phyloP scores from a whole-genome alignment of 2,888 invertebrate genomes.

The Drosophila acutilabella region DNA sequence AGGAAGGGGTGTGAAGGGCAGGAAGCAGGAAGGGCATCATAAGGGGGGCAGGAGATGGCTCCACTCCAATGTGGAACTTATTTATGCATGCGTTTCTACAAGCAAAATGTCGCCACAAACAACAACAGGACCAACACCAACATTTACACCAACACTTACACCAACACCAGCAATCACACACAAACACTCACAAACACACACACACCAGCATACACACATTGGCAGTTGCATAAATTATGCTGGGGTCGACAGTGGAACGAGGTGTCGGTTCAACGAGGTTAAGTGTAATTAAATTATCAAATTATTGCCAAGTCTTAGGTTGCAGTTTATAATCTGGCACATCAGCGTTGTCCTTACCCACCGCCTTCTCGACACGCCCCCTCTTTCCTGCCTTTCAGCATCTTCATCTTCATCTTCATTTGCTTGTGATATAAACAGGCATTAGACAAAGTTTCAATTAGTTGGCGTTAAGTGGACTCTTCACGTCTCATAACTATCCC shows the following conservation, averaged over 20 bases:
- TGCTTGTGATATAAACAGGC: slow-evolving; percentile 63
- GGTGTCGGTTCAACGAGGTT: slow-evolving; percentile 71
- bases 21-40: slow-evolving; percentile 10
- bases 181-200: slow-evolving; percentile 12
- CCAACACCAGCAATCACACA: slow-evolving; percentile 24
- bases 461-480: slow-evolving; percentile 63
- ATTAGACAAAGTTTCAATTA: slow-evolving; percentile 75
- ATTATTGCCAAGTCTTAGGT: slow-evolving; percentile 80
- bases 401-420: slow-evolving; percentile 6
- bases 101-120: slow-evolving; percentile 63
- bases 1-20: neutral
- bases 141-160: slow-evolving; percentile 16
- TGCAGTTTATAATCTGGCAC: slow-evolving; percentile 78
- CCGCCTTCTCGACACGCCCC: neutral
- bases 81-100: slow-evolving; percentile 77
- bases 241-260: slow-evolving; percentile 21
- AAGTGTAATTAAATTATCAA: slow-evolving; percentile 81
- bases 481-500: slow-evolving; percentile 7
- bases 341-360: slow-evolving; percentile 29
- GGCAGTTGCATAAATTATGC: slow-evolving; percentile 75
- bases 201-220: slow-evolving; percentile 38
- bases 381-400: neutral
- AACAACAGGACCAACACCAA: slow-evolving; percentile 42
- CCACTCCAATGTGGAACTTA: slow-evolving; percentile 62
- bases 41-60: slow-evolving; percentile 22